Evolutionary conservation across 2,888 invertebrate genomes (phyloP).

Genomic region (Laspeyria flexula): DNA sequence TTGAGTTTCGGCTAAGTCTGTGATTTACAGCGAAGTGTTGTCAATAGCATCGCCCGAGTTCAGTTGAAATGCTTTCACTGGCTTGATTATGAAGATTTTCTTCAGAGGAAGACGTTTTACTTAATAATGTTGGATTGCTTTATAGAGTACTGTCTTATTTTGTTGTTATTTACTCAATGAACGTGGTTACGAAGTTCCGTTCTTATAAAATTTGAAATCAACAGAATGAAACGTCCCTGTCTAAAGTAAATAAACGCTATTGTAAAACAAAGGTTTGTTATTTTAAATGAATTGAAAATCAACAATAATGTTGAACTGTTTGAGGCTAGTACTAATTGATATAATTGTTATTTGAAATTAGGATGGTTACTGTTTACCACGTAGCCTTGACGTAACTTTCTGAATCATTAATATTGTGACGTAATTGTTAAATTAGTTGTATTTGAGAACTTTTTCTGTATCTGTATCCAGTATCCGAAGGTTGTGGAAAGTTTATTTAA

Average conservation of each 20-base stretch:
- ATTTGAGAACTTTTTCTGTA: background rate
- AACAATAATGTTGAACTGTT: background rate
- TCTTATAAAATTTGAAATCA: no score
- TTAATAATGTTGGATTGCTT: background rate
- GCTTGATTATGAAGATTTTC: conserved; percentile 11
- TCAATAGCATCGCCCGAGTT: conserved; percentile 21
- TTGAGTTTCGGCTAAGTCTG: conserved; percentile 24
- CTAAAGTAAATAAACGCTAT: no score
- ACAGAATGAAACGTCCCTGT: no score
- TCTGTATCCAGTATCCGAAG: no score
- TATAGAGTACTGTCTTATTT: background rate
- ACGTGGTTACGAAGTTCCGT: no score
- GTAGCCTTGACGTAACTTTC: background rate
- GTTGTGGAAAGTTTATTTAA: no score
- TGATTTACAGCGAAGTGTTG: conserved; percentile 32
- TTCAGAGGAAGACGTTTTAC: background rate
- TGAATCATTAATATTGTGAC: background rate
- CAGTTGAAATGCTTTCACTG: conserved; percentile 4
- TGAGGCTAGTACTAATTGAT: background rate
- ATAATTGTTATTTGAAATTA: background rate
- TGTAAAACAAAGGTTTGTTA: no score
- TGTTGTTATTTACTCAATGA: no score
- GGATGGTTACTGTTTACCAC: background rate
- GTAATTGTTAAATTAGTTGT: background rate
- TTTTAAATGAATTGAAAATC: no score